These are phyloP conservation scores for Apis florea DNA, from an alignment of 1,140 invertebrate species.

Conservation along the genomic window DNA sequence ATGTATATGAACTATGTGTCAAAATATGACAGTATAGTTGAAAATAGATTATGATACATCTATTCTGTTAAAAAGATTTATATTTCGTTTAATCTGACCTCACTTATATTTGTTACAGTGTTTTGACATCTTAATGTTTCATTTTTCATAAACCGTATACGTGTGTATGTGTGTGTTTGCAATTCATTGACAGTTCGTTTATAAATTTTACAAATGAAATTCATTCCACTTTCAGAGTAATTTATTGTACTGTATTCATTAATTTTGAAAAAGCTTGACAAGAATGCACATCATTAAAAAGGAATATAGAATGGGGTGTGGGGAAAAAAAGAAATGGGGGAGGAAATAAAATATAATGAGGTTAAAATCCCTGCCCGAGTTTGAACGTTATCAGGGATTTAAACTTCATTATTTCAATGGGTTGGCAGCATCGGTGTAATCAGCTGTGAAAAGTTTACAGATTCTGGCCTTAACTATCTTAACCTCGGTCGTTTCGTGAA, in stretches of 20 bases:
- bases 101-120: neutral
- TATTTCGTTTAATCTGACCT: neutral
- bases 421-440: slow-evolving; percentile 14
- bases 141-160: neutral
- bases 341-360: neutral
- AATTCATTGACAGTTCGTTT: neutral
- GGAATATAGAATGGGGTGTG: no score
- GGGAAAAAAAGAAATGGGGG: neutral
- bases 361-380: neutral
- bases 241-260: no score
- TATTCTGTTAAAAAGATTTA: neutral
- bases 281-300: no score
- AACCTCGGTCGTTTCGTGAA: slow-evolving; percentile 5
- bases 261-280: no score
- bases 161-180: no score
- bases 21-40: neutral
- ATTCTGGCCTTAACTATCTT: slow-evolving; percentile 20
- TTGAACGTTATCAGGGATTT: slow-evolving; percentile 19
- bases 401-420: slow-evolving; percentile 22
- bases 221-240: neutral
- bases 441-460: slow-evolving; percentile 30
- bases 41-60: neutral
- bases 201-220: neutral
- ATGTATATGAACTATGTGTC: neutral
- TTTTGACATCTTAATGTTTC: neutral